Evolutionary conservation across 2,888 invertebrate species (phyloP).

Genomic region (Loripinus fragilis): DNA sequence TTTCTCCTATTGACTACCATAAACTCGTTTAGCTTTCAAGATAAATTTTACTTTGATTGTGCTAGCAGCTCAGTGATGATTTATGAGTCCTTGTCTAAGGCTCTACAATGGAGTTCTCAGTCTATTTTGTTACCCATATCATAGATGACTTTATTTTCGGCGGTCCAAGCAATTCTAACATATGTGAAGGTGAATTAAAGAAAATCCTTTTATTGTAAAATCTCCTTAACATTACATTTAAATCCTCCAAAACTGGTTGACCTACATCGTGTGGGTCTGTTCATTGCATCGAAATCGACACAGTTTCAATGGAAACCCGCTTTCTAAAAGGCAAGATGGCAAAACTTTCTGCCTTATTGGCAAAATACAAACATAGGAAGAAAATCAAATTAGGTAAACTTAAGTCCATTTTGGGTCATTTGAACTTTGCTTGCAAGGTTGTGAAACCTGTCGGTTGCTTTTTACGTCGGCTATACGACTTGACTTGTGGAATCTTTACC

Average conservation of each 20-base stretch:
- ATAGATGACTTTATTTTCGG: constrained; percentile 44
- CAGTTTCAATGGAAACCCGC: neutral
- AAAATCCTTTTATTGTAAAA: constrained; percentile 2
- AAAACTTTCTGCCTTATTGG: neutral
- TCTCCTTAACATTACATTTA: constrained; percentile 26
- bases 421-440: constrained; percentile 40
- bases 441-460: constrained; percentile 34
- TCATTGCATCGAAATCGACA: constrained; percentile 31
- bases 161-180: neutral
- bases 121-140: constrained; percentile 28
- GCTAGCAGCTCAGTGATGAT: constrained; percentile 22
- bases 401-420: constrained; percentile 24
- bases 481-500: constrained; percentile 14
- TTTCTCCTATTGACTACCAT: constrained; percentile 41
- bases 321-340: constrained; percentile 26
- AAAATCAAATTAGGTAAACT: constrained; percentile 15
- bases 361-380: neutral
- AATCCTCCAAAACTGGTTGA: constrained; percentile 16
- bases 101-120: constrained; percentile 28
- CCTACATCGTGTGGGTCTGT: constrained; percentile 17
- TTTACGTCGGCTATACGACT: constrained; percentile 37
- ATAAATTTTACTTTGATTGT: constrained; percentile 25
- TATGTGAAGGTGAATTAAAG: constrained; percentile 5
- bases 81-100: constrained; percentile 26
- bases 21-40: constrained; percentile 44